A percentile compares a stretch with the other conserved stretches of the same genome.
phyloP scores from a whole-genome alignment of 2,797 vertebrate genomes.

The Periparus ater region DNA sequence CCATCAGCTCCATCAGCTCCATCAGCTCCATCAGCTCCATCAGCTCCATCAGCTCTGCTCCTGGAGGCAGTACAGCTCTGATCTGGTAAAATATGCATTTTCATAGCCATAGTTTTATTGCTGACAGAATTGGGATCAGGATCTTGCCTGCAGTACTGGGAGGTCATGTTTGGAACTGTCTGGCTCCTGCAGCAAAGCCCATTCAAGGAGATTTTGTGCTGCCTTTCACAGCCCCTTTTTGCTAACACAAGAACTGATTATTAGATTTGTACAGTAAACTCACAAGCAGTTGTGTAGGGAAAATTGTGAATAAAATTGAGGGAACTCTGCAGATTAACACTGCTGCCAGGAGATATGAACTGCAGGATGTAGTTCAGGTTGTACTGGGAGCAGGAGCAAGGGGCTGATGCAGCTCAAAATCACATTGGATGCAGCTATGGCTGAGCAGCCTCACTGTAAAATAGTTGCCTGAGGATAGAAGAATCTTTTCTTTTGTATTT shows the following conservation, averaged over 20 bases:
- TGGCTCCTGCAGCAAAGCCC: neutral
- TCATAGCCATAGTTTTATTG: neutral
- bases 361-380: neutral
- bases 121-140: neutral
- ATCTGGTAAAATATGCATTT: neutral
- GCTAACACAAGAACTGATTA: no score
- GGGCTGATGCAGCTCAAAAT: neutral
- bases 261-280: neutral
- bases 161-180: neutral
- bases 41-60: neutral
- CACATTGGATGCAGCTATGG: neutral
- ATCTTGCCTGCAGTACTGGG: neutral
- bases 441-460: neutral
- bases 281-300: neutral
- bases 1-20: no score
- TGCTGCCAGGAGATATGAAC: neutral
- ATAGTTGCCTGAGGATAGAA: neutral
- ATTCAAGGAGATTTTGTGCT: neutral
- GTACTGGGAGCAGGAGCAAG: neutral
- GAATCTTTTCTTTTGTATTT: neutral
- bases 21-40: accelerated
- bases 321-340: neutral
- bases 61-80: neutral
- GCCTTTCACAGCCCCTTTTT: neutral
- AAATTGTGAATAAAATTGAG: neutral